Conservation (phyloP, 2,113 vertebrate genomes). For the Trematocara stigmaticum region DNA sequence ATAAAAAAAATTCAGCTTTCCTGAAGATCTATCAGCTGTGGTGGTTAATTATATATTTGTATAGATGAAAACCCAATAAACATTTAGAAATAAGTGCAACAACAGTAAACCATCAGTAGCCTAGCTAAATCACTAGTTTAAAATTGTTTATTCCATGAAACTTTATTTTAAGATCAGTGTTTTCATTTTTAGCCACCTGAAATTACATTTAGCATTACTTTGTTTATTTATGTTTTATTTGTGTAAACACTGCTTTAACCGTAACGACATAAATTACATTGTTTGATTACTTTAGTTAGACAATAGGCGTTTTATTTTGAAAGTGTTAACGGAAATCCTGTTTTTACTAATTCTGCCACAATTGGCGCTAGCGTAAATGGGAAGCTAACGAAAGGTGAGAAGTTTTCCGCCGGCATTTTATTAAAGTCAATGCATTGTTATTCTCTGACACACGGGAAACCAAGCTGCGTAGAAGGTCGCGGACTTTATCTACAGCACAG, state of each 20-base stretch:
- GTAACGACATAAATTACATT: not conserved
- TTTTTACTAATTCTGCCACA: fast-evolving
- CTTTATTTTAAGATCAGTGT: not conserved
- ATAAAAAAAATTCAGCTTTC: not conserved
- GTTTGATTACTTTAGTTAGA: not conserved
- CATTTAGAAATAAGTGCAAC: not conserved
- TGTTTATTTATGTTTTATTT: not conserved
- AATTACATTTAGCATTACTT: not conserved
- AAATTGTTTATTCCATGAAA: not conserved
- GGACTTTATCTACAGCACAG: not conserved
- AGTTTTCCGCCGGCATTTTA: conserved; percentile 29
- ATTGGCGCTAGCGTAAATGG: conserved; percentile 28
- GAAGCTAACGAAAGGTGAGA: conserved; percentile 14
- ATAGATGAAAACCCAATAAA: not conserved
- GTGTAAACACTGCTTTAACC: not conserved
- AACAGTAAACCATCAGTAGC: not conserved
- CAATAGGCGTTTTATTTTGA: conserved; percentile 2
- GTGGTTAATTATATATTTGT: not conserved
- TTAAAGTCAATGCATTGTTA: not conserved
- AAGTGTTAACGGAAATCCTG: not conserved
- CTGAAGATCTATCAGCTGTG: not conserved
- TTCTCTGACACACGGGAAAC: conserved; percentile 11
- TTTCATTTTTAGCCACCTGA: not conserved
- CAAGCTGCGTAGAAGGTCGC: not conserved
- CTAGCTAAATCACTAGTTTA: not conserved